Base-by-base conservation (phyloP, 2,797 vertebrate species). In the Bovichtus diacanthus region DNA sequence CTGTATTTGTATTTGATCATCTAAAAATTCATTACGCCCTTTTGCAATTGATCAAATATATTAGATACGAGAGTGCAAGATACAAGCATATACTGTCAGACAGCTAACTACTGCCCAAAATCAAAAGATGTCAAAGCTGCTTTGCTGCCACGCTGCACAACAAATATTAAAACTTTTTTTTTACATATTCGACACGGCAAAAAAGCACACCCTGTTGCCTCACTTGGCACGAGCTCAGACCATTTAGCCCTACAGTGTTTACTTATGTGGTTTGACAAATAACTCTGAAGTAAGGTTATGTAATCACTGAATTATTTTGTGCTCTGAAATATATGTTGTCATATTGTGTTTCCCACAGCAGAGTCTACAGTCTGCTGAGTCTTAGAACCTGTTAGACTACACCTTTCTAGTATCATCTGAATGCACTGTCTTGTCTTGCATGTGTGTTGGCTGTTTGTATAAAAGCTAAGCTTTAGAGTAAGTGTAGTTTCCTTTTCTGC, bases 1-100 rank as follows among this genome's bases (percentile, higher is more conserved):
- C 58, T 63, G 64, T 78, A 84, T 81, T 82, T 36, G 6, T 71
- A 82, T 87, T 81, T 86, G 80, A 86, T 86, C 75, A 83, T 84
- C 78, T 43, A 29, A 66, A 74, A 77, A 81, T 67, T 44, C 59
- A 87, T 84, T 71, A 76, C 38, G 71, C 27, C 18, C 61, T 51
- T 72, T 51, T 82, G 62, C 69, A 82, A 66, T 50, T 60, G 31
- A 85, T 85, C 68, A 86, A 76, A 86, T 81, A 71, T 62, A 34
- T 73, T 51, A 55, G 41, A 76, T 74, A 51, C 56, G 60, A 68
- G 18, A 84, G 23, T 31, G 61, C 63, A 74, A 71, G 64, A 44
- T 72, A 21, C 71, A 61, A 69, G 56, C 7, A 23, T 36, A 47
- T 13, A 43, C 27, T 67, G 65, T 51, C 55, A 76, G 43, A 58